Base-by-base conservation (phyloP, 2,888 invertebrate genomes). In the Rhingia campestris region DNA sequence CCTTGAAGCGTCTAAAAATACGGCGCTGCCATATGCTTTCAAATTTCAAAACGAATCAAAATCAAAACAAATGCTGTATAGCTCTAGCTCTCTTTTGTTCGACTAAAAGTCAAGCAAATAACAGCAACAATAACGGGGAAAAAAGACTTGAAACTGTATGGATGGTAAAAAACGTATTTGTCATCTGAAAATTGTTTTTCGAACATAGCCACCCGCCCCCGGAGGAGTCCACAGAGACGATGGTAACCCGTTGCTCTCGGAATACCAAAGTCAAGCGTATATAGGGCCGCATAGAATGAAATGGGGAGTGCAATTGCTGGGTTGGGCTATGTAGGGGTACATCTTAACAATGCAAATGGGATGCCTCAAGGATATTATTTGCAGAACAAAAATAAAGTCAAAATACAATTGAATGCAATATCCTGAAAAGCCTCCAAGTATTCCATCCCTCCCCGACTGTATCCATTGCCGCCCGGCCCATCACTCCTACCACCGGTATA, bases 321-420 rank as follows among this genome's bases (percentile, higher is more conserved):
- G 43, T 9, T 6, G 14, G 22, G 22, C 1, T 22, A 22, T 22
- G 2, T 9, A 43, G 56, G 30, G 73, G 37, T 43, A 51, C 81
- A 81, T 80, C 80, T 84, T 80, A 84, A 84, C 84, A 84, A 84
- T 84, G 84, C 84, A 84, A 84, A 84, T 80, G 70, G 80, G 64
- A 80, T 84, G 84, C 84, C 84, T 80, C 80, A 84, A 80, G 84
- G 84, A 84, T 84, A 84, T 84, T 84, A 84, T 84, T 80, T 80
- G 80, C 84, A 84, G 69, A 80, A 72, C 80, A 75, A 84, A 84
- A 84, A 80, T 75, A 75, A 66, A 84, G 79, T 80, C 84, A 72
- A 84, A 84, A 84, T 80, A 84, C 84, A 84, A 84, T 84, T 84
- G 84, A 84, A 84, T 84, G 84, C 84, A 84, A 84, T 84, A 84